Conservation (phyloP, 1,140 invertebrate genomes). For the Zeugodacus cucurbitae region DNA sequence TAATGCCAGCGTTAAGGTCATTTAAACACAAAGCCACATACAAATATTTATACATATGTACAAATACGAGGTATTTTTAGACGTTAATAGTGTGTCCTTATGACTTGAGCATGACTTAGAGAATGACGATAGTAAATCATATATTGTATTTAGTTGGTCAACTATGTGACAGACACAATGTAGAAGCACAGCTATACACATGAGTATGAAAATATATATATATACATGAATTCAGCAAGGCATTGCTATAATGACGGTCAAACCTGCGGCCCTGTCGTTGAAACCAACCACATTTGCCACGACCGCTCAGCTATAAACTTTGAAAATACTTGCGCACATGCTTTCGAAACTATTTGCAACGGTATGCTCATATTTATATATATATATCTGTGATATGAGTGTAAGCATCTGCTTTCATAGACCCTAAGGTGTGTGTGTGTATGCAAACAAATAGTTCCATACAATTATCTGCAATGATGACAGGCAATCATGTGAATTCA, state of each 20-base stretch:
- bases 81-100: neutral
- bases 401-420: neutral
- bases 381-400: neutral
- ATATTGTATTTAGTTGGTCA: neutral
- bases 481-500: slow-evolving; percentile 64
- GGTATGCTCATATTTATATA: neutral
- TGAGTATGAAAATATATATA: neutral
- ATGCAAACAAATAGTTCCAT: neutral
- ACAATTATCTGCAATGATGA: slow-evolving; percentile 35
- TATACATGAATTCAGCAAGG: neutral
- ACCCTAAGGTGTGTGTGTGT: neutral
- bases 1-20: neutral
- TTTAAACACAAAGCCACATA: neutral
- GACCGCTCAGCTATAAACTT: neutral
- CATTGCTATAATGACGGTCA: neutral
- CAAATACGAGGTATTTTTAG: neutral
- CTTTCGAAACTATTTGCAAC: neutral
- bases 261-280: neutral
- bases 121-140: slow-evolving; percentile 1
- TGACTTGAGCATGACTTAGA: neutral
- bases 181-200: neutral
- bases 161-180: neutral
- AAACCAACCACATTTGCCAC: neutral
- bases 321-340: neutral
- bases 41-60: neutral